phyloP scores from a whole-genome alignment of 2,113 vertebrate genomes.

The Rattus rattus region DNA sequence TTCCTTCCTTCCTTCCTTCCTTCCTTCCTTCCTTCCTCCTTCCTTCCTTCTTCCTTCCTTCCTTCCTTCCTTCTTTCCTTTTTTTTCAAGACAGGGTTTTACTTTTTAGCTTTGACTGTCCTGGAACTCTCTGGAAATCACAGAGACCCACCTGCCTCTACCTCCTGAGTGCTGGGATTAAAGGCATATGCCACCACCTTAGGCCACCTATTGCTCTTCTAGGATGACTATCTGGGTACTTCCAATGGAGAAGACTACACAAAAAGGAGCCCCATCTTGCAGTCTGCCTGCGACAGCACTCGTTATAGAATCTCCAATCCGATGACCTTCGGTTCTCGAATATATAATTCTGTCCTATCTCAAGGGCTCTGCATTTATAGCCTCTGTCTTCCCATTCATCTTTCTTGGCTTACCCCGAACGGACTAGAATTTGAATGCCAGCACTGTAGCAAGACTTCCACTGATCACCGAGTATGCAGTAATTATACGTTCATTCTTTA shows the following conservation, averaged over 20 bases:
- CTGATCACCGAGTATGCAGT: not conserved
- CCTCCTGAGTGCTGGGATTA: not conserved
- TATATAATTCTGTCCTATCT: not conserved
- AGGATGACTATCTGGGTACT: not conserved
- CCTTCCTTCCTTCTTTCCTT: too few species aligned
- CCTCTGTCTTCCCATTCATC: not conserved
- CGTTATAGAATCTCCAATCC: not conserved
- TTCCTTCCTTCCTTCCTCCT: too few species aligned
- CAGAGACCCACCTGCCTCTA: not conserved
- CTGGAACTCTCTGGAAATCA: not conserved
- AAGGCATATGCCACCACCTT: not conserved
- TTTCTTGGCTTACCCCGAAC: not conserved
- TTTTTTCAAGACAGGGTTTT: not conserved
- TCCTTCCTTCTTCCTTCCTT: not conserved
- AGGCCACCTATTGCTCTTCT: not conserved
- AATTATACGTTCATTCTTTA: not conserved
- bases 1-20: too few species aligned
- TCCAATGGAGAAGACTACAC: not conserved
- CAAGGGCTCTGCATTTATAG: not conserved
- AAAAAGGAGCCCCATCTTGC: not conserved
- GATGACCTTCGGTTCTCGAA: constrained; percentile 1
- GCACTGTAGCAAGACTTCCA: not conserved
- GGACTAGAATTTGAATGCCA: not conserved
- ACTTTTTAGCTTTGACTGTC: not conserved
- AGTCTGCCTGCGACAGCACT: not conserved